These are phyloP conservation scores for Ceratosolen fusciceps DNA, from an alignment of 1,140 invertebrate species.

Conservation along the genomic window DNA sequence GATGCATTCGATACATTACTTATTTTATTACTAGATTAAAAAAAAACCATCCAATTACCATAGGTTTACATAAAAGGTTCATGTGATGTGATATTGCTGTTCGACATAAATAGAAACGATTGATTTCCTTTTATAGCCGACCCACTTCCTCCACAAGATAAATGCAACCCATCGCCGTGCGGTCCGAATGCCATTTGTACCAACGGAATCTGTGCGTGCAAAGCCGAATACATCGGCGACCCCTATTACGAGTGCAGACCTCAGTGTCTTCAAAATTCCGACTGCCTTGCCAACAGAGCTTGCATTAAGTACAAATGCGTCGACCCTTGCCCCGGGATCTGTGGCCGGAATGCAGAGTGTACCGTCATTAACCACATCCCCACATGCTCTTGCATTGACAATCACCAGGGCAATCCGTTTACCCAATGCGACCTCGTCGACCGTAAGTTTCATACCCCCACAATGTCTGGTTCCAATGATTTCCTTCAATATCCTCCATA, in stretches of 20 bases:
- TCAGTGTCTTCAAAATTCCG: conserved; percentile 78
- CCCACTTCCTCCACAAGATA: conserved; percentile 54
- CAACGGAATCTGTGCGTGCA: conserved; percentile 67
- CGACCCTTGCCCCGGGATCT: conserved; percentile 81
- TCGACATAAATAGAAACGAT: too few relatives aligned
- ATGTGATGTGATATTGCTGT: too few relatives aligned
- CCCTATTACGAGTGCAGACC: conserved; percentile 69
- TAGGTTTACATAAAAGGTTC: too few relatives aligned
- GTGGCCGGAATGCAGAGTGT: conserved; percentile 79
- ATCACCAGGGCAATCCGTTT: conserved; percentile 83
- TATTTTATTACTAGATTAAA: too few relatives aligned
- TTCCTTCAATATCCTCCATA: too few relatives aligned
- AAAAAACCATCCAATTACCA: too few relatives aligned
- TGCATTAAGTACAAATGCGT: conserved; percentile 82
- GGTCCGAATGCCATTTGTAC: conserved; percentile 70
- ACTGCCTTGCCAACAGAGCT: conserved; percentile 76
- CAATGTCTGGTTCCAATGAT: too few relatives aligned
- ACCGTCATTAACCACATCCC: conserved; percentile 76
- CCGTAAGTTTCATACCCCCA: conserved; percentile 68
- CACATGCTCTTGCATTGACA: conserved; percentile 80
- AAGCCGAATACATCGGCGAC: conserved; percentile 68
- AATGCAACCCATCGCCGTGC: conserved; percentile 73
- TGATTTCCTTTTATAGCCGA: conserved; percentile 39
- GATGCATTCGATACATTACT: too few relatives aligned
- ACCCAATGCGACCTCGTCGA: conserved; percentile 65